Evolutionary conservation across 30 jellyfish, hydroid and myxozoan species (phyloP).

Genomic region (Aurelia coerulea): DNA sequence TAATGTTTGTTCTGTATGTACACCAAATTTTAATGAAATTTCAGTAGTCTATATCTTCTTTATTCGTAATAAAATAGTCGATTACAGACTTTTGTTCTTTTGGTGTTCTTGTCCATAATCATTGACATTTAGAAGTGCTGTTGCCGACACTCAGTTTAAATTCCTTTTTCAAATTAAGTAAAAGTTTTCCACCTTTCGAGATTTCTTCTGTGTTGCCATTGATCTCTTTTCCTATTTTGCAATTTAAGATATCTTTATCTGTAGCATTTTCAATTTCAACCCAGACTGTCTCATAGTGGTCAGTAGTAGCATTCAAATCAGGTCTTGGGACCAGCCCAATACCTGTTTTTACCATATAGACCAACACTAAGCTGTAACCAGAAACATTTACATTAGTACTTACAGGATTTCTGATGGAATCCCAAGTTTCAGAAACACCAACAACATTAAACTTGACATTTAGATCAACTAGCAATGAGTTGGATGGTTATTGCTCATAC

Average conservation of each 20-base stretch:
- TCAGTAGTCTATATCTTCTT: background rate
- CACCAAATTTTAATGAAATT: background rate
- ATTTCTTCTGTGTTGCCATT: too few relatives aligned
- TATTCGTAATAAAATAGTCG: background rate
- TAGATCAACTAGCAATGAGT: too few relatives aligned
- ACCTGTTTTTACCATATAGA: constrained; percentile 11
- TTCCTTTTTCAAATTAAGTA: too few relatives aligned
- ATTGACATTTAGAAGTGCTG: too few relatives aligned
- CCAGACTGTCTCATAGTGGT: constrained; percentile 23
- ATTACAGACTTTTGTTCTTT: background rate
- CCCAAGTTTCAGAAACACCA: constrained; percentile 23
- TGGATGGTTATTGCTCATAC: too few relatives aligned
- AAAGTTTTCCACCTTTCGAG: too few relatives aligned
- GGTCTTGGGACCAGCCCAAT: constrained; percentile 1
- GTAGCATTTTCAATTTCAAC: background rate
- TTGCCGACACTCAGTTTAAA: too few relatives aligned
- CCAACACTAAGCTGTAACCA: background rate
- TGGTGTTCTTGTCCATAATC: background rate
- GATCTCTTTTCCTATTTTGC: too few relatives aligned
- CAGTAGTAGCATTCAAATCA: background rate
- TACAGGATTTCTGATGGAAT: constrained; percentile 18
- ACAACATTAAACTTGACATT: too few relatives aligned
- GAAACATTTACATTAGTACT: constrained; percentile 15
- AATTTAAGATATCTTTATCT: too few relatives aligned
- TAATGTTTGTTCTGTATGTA: background rate